phyloP scores from a whole-genome alignment of 2,888 invertebrate species.

The Sphaeridia pumilis region DNA sequence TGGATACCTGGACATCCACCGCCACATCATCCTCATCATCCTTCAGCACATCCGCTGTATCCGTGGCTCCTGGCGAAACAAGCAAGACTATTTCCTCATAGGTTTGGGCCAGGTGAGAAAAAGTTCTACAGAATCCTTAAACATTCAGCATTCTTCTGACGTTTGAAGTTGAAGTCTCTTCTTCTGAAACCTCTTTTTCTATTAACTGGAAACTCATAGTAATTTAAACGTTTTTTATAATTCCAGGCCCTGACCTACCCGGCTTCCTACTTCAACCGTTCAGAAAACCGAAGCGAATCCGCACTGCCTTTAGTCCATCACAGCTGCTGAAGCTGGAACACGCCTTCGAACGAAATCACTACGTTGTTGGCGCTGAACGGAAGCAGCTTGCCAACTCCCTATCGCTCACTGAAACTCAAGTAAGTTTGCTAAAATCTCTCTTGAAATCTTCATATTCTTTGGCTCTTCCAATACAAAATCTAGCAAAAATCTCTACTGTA shows the following conservation, averaged over 20 bases:
- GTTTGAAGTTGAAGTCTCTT: no score
- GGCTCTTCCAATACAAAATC: no score
- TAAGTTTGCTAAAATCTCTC: no score
- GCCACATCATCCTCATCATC: conserved; percentile 18
- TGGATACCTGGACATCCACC: conserved; percentile 30
- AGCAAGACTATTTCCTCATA: conserved; percentile 77
- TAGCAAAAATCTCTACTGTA: no score
- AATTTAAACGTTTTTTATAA: no score
- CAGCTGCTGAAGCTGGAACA: conserved; percentile 93
- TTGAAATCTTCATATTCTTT: no score
- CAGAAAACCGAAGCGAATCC: conserved; percentile 94
- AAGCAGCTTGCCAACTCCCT: conserved; percentile 91
- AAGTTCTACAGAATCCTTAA: no score
- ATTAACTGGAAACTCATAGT: no score
- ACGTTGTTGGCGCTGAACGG: conserved; percentile 96
- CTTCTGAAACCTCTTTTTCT: no score
- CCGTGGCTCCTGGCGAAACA: conserved; percentile 84
- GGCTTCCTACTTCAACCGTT: conserved; percentile 88
- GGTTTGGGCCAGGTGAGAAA: conserved; percentile 87
- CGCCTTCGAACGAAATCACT: conserved; percentile 98
- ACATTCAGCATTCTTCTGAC: no score
- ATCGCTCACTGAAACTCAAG: conserved; percentile 94
- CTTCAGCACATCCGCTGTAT: conserved; percentile 56
- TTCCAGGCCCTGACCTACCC: conserved; percentile 67
- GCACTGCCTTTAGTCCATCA: conserved; percentile 96